phyloP scores from a whole-genome alignment of 2,113 vertebrate species.

The Chroicocephalus ridibundus region DNA sequence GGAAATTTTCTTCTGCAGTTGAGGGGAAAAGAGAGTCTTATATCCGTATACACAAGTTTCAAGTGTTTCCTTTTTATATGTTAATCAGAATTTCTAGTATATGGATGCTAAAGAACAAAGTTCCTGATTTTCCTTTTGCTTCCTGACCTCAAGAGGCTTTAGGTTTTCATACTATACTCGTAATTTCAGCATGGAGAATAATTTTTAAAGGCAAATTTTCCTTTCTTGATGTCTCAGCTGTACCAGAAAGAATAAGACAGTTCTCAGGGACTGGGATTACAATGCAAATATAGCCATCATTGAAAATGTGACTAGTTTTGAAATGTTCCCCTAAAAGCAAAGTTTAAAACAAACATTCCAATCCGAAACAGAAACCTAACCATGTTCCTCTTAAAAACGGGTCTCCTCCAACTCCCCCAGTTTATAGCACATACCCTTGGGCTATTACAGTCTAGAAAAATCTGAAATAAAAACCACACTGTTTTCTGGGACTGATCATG shows the following conservation, averaged over 20 bases:
- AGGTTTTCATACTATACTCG: not conserved
- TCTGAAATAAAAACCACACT: conserved; percentile 53
- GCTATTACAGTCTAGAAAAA: conserved; percentile 61
- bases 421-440: conserved; percentile 55
- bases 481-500: conserved; percentile 61
- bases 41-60: not conserved
- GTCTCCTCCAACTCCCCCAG: conserved; percentile 26
- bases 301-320: not conserved
- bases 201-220: not conserved
- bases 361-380: conserved; percentile 39
- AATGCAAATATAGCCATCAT: not conserved
- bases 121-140: not conserved
- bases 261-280: not conserved
- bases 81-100: conserved; percentile 12
- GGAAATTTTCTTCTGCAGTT: not conserved
- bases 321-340: conserved; percentile 1
- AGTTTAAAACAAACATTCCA: conserved; percentile 27
- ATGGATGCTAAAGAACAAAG: not conserved
- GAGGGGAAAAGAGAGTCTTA: not conserved
- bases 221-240: not conserved
- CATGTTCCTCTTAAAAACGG: conserved; percentile 21
- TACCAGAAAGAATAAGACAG: not conserved
- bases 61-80: conserved; percentile 25
- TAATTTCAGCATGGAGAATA: not conserved
- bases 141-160: not conserved